phyloP scores from a whole-genome alignment of 2,113 vertebrate species.

The Lathamus discolor region DNA sequence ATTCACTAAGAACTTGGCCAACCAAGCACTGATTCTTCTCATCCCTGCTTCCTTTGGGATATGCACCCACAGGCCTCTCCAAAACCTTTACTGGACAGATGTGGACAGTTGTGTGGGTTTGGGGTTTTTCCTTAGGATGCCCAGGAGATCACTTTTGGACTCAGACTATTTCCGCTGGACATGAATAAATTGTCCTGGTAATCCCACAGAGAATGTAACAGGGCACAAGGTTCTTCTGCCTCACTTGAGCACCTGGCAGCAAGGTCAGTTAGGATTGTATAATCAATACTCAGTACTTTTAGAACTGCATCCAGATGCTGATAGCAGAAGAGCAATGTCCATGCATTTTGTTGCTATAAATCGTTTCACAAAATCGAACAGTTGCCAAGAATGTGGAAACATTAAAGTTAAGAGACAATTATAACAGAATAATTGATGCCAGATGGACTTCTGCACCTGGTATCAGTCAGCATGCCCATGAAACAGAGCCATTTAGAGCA shows the following conservation, averaged over 20 bases:
- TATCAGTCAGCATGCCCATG: not conserved
- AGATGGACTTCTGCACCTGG: slow-evolving; percentile 11
- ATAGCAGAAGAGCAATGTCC: not conserved
- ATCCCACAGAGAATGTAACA: not conserved
- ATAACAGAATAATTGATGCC: slow-evolving; percentile 2
- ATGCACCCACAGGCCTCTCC: not conserved
- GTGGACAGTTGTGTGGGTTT: not conserved
- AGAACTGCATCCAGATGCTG: slow-evolving; percentile 11
- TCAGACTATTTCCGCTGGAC: not conserved
- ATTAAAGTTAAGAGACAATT: not conserved
- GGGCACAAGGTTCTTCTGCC: not conserved
- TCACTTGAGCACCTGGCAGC: not conserved
- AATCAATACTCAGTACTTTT: not conserved
- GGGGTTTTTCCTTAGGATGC: not conserved
- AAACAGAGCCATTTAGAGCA: not conserved
- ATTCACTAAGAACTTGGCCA: not conserved
- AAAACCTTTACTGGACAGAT: not conserved
- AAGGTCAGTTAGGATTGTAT: not conserved
- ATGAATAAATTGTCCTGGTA: not conserved
- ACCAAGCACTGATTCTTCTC: not conserved
- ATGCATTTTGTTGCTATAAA: not conserved
- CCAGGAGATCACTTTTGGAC: not conserved
- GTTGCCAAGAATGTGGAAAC: slow-evolving; percentile 18
- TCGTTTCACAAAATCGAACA: not conserved
- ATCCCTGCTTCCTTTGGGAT: not conserved